Conservation (phyloP, 1,140 invertebrate genomes). For the Mercenaria mercenaria region DNA sequence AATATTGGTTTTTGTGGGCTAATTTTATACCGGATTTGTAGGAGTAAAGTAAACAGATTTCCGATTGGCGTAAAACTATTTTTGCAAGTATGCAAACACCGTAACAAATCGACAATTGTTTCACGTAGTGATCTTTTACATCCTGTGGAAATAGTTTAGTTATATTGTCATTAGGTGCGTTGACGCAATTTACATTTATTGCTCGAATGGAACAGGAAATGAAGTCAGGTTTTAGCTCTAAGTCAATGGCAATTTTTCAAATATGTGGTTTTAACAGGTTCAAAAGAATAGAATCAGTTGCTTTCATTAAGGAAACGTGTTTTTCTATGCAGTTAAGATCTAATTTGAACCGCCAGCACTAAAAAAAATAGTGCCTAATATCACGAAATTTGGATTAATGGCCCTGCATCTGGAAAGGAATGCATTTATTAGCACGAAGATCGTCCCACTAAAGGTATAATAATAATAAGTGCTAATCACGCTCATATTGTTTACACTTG, state of each 20-base stretch:
- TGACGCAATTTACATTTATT: neutral
- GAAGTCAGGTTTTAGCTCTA: too few relatives aligned
- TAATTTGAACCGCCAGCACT: too few relatives aligned
- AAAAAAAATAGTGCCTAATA: too few relatives aligned
- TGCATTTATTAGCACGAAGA: too few relatives aligned
- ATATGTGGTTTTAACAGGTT: neutral
- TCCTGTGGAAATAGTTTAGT: neutral
- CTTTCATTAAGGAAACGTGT: neutral
- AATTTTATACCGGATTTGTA: neutral
- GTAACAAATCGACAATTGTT: neutral
- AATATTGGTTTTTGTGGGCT: neutral
- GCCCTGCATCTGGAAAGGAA: too few relatives aligned
- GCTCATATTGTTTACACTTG: too few relatives aligned
- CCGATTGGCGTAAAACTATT: neutral
- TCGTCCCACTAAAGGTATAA: too few relatives aligned
- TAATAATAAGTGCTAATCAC: too few relatives aligned
- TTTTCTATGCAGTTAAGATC: neutral
- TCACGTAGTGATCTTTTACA: neutral
- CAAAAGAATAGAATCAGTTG: neutral
- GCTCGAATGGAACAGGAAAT: too few relatives aligned
- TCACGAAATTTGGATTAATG: too few relatives aligned
- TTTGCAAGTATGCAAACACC: neutral
- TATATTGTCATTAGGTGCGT: neutral
- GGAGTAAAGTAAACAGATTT: neutral
- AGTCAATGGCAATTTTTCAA: neutral